Evolutionary conservation across 2,888 invertebrate species (phyloP).

Genomic region (Leptura quadrifasciata): DNA sequence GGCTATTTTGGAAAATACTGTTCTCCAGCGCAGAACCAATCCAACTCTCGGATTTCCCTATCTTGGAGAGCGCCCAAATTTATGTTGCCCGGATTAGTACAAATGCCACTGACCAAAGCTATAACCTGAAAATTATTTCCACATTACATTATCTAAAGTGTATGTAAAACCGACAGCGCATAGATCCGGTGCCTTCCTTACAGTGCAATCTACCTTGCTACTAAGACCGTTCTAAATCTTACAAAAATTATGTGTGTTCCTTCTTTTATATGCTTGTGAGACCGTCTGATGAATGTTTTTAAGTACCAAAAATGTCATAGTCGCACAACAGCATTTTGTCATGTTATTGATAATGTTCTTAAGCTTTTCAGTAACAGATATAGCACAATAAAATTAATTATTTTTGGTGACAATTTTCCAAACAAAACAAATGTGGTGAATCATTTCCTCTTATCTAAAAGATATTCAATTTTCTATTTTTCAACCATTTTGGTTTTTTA

Average conservation of each 20-base stretch:
- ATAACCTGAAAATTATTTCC: constrained; percentile 62
- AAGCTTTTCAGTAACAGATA: too few species aligned
- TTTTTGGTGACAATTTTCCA: too few species aligned
- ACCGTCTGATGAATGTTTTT: too few species aligned
- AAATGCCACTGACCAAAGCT: constrained; percentile 63
- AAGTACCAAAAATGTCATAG: too few species aligned
- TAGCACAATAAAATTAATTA: too few species aligned
- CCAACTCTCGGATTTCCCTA: constrained; percentile 55
- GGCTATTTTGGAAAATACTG: constrained; percentile 17
- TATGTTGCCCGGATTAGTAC: constrained; percentile 60
- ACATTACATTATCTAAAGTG: constrained; percentile 59
- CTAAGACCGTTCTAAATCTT: constrained; percentile 16
- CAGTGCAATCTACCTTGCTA: constrained; percentile 13
- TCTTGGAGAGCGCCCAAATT: constrained; percentile 56
- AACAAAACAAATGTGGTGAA: too few species aligned
- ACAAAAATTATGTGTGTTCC: constrained; percentile 1
- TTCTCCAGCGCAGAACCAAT: constrained; percentile 31
- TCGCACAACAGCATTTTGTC: too few species aligned
- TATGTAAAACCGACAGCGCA: constrained; percentile 52
- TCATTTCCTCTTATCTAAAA: too few species aligned
- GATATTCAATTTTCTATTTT: too few species aligned
- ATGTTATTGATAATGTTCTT: too few species aligned
- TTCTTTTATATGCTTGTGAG: too few species aligned
- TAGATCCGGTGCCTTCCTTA: constrained; percentile 19
- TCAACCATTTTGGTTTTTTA: too few species aligned